Evolutionary conservation across 37 sponge, comb jelly and placozoan species (phyloP).

Genomic region (Eunapius fragilis): DNA sequence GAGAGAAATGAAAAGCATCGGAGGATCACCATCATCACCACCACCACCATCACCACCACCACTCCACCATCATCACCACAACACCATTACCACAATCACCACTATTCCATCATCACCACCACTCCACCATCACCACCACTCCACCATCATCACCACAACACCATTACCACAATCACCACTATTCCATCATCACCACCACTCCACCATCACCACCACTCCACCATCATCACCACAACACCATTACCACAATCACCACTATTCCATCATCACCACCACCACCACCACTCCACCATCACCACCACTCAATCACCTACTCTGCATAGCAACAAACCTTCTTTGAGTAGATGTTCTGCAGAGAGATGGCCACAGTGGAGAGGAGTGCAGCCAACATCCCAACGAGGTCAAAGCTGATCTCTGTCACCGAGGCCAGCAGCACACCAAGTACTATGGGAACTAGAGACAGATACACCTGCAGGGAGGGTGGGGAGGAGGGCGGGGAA

Average conservation of each 20-base stretch:
- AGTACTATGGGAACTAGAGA: slow-evolving; percentile 79
- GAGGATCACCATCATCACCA: background rate
- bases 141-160: too few relatives aligned
- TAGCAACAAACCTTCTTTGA: slow-evolving; percentile 75
- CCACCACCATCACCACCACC: background rate
- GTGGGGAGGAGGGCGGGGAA: background rate
- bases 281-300: background rate
- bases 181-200: background rate
- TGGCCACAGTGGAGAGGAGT: slow-evolving; percentile 56
- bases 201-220: background rate
- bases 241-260: background rate
- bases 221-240: too few relatives aligned
- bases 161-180: too few relatives aligned
- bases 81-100: too few relatives aligned
- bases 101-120: too few relatives aligned
- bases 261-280: background rate
- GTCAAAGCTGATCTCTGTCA: slow-evolving; percentile 86
- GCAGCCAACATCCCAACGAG: slow-evolving; percentile 72
- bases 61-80: background rate
- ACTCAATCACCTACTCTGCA: background rate
- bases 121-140: too few relatives aligned
- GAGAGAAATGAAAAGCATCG: too few relatives aligned
- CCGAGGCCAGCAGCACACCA: slow-evolving; percentile 87
- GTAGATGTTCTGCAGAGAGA: slow-evolving; percentile 83
- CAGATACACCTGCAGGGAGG: slow-evolving; percentile 58